These are phyloP conservation scores for Diphyllodes magnificus DNA, from an alignment of 2,113 vertebrate genomes.

Conservation along the genomic window DNA sequence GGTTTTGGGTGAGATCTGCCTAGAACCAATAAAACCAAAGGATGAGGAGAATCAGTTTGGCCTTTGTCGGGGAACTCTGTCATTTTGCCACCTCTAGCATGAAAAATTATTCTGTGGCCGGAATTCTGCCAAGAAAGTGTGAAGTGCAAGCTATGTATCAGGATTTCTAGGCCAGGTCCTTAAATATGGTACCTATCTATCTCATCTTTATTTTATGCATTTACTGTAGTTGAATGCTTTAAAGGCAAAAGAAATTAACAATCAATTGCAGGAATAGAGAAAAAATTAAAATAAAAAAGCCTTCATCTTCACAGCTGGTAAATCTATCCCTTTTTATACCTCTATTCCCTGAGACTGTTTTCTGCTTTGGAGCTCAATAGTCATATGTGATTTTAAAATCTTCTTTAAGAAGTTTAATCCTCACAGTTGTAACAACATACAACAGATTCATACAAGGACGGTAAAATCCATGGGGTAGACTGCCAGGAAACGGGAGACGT, in stretches of 20 bases:
- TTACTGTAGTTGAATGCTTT: neutral
- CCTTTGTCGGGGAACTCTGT: neutral
- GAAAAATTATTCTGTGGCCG: neutral
- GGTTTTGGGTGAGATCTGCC: neutral
- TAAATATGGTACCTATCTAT: neutral
- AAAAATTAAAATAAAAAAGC: neutral
- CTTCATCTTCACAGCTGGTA: neutral
- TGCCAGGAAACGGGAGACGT: neutral
- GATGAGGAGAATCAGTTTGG: neutral
- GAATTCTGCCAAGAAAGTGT: neutral
- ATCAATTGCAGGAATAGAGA: neutral
- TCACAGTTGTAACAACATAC: neutral
- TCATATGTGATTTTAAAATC: neutral
- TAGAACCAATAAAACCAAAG: neutral
- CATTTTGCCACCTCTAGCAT: neutral
- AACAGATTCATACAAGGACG: neutral
- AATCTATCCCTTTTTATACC: neutral
- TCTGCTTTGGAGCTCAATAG: neutral
- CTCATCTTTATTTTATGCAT: neutral
- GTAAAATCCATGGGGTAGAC: neutral
- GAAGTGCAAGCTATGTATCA: neutral
- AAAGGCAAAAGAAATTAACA: neutral
- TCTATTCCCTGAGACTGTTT: neutral
- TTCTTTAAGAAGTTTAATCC: neutral
- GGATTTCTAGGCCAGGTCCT: neutral